phyloP scores from a whole-genome alignment of 1,140 invertebrate species.

The Archivesica marissinica region DNA sequence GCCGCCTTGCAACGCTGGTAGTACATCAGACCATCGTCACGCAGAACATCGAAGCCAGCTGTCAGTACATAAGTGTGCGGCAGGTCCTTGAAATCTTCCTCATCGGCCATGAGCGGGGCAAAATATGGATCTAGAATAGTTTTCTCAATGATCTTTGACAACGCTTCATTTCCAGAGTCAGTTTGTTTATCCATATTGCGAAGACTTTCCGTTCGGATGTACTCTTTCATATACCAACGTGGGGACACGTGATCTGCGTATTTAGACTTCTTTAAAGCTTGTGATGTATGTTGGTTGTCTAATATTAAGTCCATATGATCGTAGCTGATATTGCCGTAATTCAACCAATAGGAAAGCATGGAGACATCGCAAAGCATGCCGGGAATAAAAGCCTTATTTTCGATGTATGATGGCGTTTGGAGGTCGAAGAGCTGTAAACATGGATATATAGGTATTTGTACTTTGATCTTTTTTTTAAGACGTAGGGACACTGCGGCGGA shows the following conservation, averaged over 20 bases:
- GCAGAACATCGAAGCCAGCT: constrained; percentile 75
- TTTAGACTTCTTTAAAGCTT: constrained; percentile 70
- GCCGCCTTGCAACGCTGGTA: constrained; percentile 69
- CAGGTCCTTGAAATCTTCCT: constrained; percentile 64
- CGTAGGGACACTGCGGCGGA: constrained; percentile 74
- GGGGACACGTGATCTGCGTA: constrained; percentile 67
- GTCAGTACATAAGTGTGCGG: constrained; percentile 74
- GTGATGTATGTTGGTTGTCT: constrained; percentile 73
- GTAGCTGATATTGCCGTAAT: constrained; percentile 72
- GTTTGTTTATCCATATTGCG: constrained; percentile 65
- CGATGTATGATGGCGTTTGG: constrained; percentile 78
- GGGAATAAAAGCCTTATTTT: constrained; percentile 71
- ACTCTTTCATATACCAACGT: constrained; percentile 72
- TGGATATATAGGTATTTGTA: constrained; percentile 80
- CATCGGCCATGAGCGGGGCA: constrained; percentile 72
- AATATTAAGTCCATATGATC: constrained; percentile 70
- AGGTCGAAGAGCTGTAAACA: constrained; percentile 77
- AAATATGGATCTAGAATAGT: constrained; percentile 73
- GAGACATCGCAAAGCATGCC: constrained; percentile 71
- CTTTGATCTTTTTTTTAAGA: constrained; percentile 71
- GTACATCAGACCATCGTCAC: constrained; percentile 77
- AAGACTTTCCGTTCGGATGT: constrained; percentile 69
- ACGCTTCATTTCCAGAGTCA: constrained; percentile 67
- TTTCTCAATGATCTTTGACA: constrained; percentile 67
- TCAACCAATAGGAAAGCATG: constrained; percentile 72